Base-by-base conservation (phyloP, 2,113 vertebrate species). In the Oreotrochilus melanogaster region DNA sequence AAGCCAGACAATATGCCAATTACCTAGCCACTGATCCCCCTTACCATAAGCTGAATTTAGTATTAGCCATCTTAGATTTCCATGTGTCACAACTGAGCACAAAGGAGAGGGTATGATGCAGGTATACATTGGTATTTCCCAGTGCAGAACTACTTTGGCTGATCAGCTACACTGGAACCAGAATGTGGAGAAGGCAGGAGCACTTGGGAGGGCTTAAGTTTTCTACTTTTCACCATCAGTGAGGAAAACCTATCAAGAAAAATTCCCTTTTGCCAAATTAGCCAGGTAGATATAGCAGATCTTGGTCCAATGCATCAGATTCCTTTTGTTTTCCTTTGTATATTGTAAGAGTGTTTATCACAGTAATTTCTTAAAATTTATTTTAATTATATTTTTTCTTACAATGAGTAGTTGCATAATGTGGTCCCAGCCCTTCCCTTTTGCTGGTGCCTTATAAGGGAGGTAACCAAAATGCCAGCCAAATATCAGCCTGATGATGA, bases 401-500 rank as follows among this genome's bases (percentile, higher is more conserved):
- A n/a, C 73, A 81, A 30, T 76, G 27, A 85, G 2, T 54, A 57
- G 25, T 88, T 97, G 87, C 39, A 47, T 95, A 79, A 91, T 30
- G 54, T 66, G 37, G 72, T 93, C 67, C 64, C 81, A 83, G 62
- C 91, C 71, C 78, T 92, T 96, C 73, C 81, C 17, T 82, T 50
- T 93, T 23, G 10, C 61, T 88, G 91, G 37, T 95, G 84, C 93
- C 42, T 88, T 95, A 14, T 66, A 85, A 89, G 94, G 94, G 91
- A 95, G 91, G 78, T 54, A 75, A 72, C 87, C 88, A 62, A 74
- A 92, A 86, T 0, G 1, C 67, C 62, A 89, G 87, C 96, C 89
- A 95, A 95, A 33, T 84, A 85, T 85, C 80, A 95, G 50, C 71
- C 74, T 72, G 58, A 54, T 91, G 91, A 86, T 89, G 87, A 94